phyloP scores from a whole-genome alignment of 1,140 invertebrate species.

The Probaryconus sp. region DNA sequence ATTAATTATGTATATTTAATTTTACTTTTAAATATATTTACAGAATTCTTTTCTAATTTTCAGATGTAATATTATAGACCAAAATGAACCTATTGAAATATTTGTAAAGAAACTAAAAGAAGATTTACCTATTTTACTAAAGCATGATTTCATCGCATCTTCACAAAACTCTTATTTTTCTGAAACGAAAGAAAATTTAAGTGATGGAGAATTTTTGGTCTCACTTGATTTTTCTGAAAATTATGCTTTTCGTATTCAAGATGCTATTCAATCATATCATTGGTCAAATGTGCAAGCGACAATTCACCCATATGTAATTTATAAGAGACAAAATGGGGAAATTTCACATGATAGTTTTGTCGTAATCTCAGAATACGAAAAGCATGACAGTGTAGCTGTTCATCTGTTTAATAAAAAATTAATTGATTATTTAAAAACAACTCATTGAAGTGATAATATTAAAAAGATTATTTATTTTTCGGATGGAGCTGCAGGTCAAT shows the following conservation, averaged over 20 bases:
- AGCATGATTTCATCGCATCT: slow-evolving; percentile 9
- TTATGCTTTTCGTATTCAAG: slow-evolving; percentile 60
- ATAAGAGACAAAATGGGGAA: background rate
- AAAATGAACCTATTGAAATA: background rate
- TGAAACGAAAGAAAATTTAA: background rate
- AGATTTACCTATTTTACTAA: background rate
- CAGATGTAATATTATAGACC: background rate
- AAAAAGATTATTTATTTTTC: slow-evolving; percentile 8
- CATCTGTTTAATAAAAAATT: slow-evolving; percentile 28
- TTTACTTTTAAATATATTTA: too few species aligned
- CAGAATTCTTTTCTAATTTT: too few species aligned
- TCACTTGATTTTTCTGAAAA: slow-evolving; percentile 13
- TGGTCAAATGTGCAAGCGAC: slow-evolving; percentile 29
- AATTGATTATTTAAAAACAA: slow-evolving; percentile 12
- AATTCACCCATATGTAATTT: slow-evolving; percentile 5
- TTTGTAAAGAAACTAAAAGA: background rate
- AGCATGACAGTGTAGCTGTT: slow-evolving; percentile 36
- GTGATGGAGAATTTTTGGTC: slow-evolving; percentile 1
- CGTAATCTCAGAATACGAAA: slow-evolving; percentile 8
- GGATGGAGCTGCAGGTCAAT: slow-evolving; percentile 6
- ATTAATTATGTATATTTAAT: too few species aligned
- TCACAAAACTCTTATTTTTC: background rate
- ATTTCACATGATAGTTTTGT: slow-evolving; percentile 3
- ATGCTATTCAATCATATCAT: slow-evolving; percentile 61
- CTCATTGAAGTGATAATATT: background rate